Evolutionary conservation across 2,888 invertebrate genomes (phyloP).

Genomic region (Dicyrtoma fusca): DNA sequence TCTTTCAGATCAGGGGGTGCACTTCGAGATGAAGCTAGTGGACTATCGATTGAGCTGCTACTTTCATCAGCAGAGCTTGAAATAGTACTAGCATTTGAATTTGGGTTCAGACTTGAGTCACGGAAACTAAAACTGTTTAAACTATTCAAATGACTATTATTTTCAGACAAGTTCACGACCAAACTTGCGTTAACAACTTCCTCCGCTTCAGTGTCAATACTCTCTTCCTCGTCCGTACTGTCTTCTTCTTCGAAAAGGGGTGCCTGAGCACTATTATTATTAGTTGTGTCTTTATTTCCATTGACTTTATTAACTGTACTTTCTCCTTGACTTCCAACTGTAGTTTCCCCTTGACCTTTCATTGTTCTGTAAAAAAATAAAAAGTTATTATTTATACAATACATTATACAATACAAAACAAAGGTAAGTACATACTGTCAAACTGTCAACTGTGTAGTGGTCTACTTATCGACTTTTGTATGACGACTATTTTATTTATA

Average conservation of each 20-base stretch:
- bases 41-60: slow-evolving; percentile 14
- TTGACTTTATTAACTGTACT: slow-evolving; percentile 1
- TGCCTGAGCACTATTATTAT: neutral
- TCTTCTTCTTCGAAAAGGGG: neutral
- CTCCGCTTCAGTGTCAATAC: neutral
- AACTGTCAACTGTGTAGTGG: too few species aligned
- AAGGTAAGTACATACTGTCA: too few species aligned
- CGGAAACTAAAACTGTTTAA: slow-evolving; percentile 24
- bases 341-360: slow-evolving; percentile 25
- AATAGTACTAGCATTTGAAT: slow-evolving; percentile 10
- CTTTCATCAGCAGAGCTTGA: slow-evolving; percentile 21
- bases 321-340: neutral
- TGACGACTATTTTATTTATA: too few species aligned
- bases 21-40: slow-evolving; percentile 36
- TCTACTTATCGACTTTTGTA: too few species aligned
- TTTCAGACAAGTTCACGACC: slow-evolving; percentile 46
- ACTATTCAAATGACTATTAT: slow-evolving; percentile 23
- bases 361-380: neutral
- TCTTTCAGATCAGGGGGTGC: slow-evolving; percentile 38
- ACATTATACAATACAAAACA: too few species aligned
- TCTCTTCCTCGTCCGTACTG: neutral
- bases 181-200: slow-evolving; percentile 47
- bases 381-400: too few species aligned
- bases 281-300: neutral
- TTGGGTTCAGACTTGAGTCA: neutral